Evolutionary conservation across 2,113 vertebrate species (phyloP), one percentile per base, ranked within the genome.

Genomic region (Emberiza fucata): DNA sequence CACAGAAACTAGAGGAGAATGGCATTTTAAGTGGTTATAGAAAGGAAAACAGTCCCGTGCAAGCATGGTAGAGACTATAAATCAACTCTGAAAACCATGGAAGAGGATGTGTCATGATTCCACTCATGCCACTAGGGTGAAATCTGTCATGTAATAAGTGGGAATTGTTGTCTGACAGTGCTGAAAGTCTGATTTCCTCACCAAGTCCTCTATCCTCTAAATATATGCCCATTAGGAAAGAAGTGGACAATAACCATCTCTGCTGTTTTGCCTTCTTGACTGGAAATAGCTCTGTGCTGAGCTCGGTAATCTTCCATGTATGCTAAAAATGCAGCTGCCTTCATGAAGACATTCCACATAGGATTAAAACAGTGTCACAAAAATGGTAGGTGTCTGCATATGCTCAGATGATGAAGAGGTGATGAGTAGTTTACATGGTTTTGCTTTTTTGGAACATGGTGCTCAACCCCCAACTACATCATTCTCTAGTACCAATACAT

Each of bases 351-450:
- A 47, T 66, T 88, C 64, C 72, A 80, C 13, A 8, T 4, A 73
- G 54, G 79, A 90, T 65, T 95, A 86, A 80, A 92, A 77, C 47
- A 63, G 76, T 33, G 39, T 81, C 51, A 78, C 47, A 86, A 83
- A 83, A 72, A 89, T 51, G 73, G 72, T 75, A 94, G 89, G 77
- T 89, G 89, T 91, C 72, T 88, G 54, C 84, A 75, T 89, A 54
- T 47, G 77, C 81, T 89, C 60, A 89, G 81, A 84, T 54, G 81
- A 92, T 84, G 72, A 91, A 86, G 77, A 86, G 51, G 29, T 86
- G 72, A 89, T 77, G 81, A 91, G 69, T 91, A 64, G 56, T 68
- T 94, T 87, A 66, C 37, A 66, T 9, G 33, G 71, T 51, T 84
- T 81, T 89, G 47, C 27, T 71, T 87, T 94, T 91, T 86, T 71